phyloP scores from a whole-genome alignment of 2,113 vertebrate genomes.

The Entelurus aequoreus region DNA sequence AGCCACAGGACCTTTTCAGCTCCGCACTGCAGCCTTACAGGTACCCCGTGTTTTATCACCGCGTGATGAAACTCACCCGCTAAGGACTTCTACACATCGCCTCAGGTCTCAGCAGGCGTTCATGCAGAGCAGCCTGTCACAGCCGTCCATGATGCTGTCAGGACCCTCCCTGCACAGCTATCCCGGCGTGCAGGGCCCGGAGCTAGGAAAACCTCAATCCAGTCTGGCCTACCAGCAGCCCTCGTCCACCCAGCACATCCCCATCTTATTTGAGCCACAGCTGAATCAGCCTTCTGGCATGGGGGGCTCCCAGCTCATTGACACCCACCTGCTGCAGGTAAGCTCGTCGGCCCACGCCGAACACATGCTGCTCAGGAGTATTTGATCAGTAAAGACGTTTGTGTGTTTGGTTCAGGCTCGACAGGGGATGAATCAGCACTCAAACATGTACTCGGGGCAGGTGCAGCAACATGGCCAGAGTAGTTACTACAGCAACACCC shows the following conservation, averaged over 20 bases:
- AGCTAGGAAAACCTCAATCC: constrained; percentile 91
- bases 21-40: constrained; percentile 91
- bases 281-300: constrained; percentile 91
- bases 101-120: constrained; percentile 94
- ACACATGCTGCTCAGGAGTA: not conserved
- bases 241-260: constrained; percentile 92
- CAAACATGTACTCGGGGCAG: constrained; percentile 93
- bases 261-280: constrained; percentile 95
- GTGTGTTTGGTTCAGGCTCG: constrained; percentile 77
- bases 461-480: constrained; percentile 93
- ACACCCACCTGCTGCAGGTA: constrained; percentile 95
- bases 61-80: rapidly evolving
- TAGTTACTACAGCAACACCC: constrained; percentile 94
- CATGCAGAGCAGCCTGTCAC: constrained; percentile 93
- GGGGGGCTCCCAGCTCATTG: constrained; percentile 91
- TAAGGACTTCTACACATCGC: not conserved
- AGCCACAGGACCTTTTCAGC: constrained; percentile 93
- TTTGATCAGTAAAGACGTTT: not conserved
- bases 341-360: not conserved
- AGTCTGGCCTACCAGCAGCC: constrained; percentile 92
- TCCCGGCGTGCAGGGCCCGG: constrained; percentile 86
- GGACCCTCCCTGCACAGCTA: constrained; percentile 93
- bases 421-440: constrained; percentile 93
- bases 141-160: constrained; percentile 93
- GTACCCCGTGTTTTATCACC: constrained; percentile 52